These are phyloP conservation scores for Brachionus calyciflorus DNA, from an alignment of 1,140 invertebrate species.

Conservation along the genomic window DNA sequence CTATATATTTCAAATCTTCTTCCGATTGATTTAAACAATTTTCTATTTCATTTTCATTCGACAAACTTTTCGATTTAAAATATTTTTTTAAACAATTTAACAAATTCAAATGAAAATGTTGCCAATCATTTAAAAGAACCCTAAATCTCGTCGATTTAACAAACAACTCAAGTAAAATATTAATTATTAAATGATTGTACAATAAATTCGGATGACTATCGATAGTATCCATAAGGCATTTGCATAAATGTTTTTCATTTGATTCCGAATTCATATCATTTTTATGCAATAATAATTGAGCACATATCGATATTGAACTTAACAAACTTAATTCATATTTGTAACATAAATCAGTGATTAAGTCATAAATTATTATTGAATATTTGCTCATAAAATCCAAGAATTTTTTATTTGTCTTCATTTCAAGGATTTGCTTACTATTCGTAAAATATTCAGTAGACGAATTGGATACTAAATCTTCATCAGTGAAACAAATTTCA, in stretches of 20 bases:
- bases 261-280: background rate
- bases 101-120: slow-evolving; percentile 25
- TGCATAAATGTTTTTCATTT: background rate
- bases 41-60: too few relatives aligned
- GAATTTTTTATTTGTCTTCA: slow-evolving; percentile 9
- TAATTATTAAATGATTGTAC: background rate
- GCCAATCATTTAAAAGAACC: slow-evolving; percentile 17
- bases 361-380: background rate
- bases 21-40: too few relatives aligned
- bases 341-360: background rate
- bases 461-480: background rate
- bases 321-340: background rate
- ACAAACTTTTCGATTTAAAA: background rate
- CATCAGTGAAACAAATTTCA: background rate
- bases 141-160: slow-evolving; percentile 6
- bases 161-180: slow-evolving; percentile 8
- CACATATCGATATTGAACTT: background rate
- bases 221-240: background rate
- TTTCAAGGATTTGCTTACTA: background rate
- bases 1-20: background rate
- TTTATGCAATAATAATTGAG: background rate
- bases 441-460: background rate
- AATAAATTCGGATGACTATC: background rate
- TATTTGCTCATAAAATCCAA: slow-evolving; percentile 10
- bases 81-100: background rate